A percentile compares a stretch with the other conserved stretches of the same genome.
phyloP scores from a whole-genome alignment of 2,113 vertebrate species.

The Centropus unirufus region DNA sequence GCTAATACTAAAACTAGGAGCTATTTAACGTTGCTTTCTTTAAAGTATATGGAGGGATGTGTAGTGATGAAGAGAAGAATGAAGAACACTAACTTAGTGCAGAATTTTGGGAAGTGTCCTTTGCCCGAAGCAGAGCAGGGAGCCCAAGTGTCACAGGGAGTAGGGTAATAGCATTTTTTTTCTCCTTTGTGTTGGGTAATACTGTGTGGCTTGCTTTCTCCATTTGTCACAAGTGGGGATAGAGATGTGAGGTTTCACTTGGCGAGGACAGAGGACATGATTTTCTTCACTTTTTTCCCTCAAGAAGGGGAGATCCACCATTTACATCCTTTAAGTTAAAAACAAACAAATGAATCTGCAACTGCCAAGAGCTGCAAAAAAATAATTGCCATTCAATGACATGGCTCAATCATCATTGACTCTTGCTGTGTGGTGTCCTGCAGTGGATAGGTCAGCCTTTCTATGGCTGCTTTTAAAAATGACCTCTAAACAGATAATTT shows the following conservation, averaged over 20 bases:
- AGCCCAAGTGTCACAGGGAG: rapidly evolving
- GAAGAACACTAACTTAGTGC: neutral
- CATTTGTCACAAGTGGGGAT: neutral
- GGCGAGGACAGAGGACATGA: neutral
- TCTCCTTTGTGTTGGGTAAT: neutral
- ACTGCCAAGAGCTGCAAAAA: neutral
- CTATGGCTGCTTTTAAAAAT: neutral
- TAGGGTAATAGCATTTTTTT: neutral
- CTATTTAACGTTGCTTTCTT: neutral
- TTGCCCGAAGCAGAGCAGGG: neutral
- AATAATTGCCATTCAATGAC: too few relatives aligned
- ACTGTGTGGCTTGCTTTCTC: neutral
- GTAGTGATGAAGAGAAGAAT: neutral
- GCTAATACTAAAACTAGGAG: neutral
- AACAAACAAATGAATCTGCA: neutral
- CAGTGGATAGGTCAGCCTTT: neutral
- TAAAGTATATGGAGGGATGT: neutral
- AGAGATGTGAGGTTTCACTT: neutral
- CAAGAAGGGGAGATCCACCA: neutral
- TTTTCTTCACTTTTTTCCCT: neutral
- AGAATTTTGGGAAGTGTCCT: neutral
- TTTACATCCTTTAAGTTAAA: neutral
- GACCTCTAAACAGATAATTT: neutral
- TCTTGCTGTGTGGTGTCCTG: neutral
- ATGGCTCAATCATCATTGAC: neutral